A percentile compares a stretch with the other conserved stretches of the same genome.
Conservation (phyloP, 92 coral and sea anemone genomes). For the Epizoanthus scotinus region DNA sequence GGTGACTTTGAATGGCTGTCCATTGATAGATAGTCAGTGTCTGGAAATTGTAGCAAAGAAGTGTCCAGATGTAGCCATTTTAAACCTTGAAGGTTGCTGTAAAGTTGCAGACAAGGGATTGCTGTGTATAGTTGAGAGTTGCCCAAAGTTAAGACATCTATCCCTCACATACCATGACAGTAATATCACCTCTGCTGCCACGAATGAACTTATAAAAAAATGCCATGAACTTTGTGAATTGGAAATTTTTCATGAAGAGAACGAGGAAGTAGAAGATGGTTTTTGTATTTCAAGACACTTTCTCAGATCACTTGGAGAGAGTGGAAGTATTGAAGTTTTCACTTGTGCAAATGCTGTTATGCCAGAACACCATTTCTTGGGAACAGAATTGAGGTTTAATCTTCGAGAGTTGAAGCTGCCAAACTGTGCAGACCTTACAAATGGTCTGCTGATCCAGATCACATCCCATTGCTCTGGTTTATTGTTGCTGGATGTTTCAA, state of each 20-base stretch:
- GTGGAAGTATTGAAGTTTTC: constrained; percentile 46
- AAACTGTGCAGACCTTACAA: constrained; percentile 59
- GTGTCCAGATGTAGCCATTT: constrained; percentile 56
- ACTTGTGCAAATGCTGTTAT: constrained; percentile 59
- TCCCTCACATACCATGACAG: constrained; percentile 40
- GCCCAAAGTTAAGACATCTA: constrained; percentile 38
- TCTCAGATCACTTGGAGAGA: constrained; percentile 30
- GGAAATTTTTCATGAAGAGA: constrained; percentile 51
- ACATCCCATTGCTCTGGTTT: constrained; percentile 49
- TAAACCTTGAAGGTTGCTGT: constrained; percentile 53
- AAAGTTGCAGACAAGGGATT: constrained; percentile 57
- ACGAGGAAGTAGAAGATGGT: constrained; percentile 47
- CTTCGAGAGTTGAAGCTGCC: constrained; percentile 52
- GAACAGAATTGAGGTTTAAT: constrained; percentile 3
- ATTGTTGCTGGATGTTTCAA: constrained; percentile 60
- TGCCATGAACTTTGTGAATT: constrained; percentile 53
- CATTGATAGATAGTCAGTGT: constrained; percentile 58
- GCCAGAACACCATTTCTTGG: constrained; percentile 34
- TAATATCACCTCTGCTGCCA: constrained; percentile 42
- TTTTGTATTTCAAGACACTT: constrained; percentile 50
- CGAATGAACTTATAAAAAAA: constrained; percentile 46
- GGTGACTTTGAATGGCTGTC: constrained; percentile 57
- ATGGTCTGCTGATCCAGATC: constrained; percentile 40
- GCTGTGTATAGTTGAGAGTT: constrained; percentile 31
- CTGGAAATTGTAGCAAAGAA: constrained; percentile 51